These are phyloP conservation scores for Bembecia ichneumoniformis DNA, from an alignment of 2,888 invertebrate species.

Conservation along the genomic window DNA sequence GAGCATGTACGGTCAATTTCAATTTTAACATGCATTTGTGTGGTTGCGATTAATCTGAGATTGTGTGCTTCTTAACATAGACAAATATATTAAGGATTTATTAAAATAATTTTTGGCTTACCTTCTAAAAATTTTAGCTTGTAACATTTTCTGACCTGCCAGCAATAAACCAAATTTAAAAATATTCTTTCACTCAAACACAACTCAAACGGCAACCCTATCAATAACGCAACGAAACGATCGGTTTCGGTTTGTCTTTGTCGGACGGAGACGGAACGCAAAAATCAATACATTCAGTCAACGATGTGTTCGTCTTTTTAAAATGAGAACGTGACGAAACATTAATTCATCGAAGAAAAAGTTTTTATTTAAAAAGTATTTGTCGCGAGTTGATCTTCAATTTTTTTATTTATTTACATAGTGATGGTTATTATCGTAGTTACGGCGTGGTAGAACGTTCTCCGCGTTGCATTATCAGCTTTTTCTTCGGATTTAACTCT, in stretches of 20 bases:
- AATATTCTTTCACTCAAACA: background rate
- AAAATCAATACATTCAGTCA: conserved; percentile 62
- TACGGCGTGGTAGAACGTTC: conserved; percentile 70
- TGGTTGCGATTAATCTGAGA: no score
- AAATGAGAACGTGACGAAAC: conserved; percentile 72
- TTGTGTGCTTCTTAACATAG: no score
- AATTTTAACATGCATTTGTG: no score
- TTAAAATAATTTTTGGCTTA: no score
- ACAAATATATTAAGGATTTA: no score
- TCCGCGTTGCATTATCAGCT: conserved; percentile 56
- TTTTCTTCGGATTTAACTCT: conserved; percentile 57
- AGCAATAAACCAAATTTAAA: no score
- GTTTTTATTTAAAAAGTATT: conserved; percentile 60
- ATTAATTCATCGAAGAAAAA: conserved; percentile 61
- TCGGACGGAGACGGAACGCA: no score
- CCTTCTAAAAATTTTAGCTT: no score
- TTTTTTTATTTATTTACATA: conserved; percentile 71
- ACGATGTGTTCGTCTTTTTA: conserved; percentile 67
- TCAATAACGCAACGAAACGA: conserved; percentile 30
- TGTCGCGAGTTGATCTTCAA: conserved; percentile 66
- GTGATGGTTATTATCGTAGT: conserved; percentile 70
- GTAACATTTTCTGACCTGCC: no score
- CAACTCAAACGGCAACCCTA: background rate
- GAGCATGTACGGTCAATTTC: no score
- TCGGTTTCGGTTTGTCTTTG: no score